Evolutionary conservation across 2,888 invertebrate species (phyloP).

Genomic region (Seira sanloemensis): DNA sequence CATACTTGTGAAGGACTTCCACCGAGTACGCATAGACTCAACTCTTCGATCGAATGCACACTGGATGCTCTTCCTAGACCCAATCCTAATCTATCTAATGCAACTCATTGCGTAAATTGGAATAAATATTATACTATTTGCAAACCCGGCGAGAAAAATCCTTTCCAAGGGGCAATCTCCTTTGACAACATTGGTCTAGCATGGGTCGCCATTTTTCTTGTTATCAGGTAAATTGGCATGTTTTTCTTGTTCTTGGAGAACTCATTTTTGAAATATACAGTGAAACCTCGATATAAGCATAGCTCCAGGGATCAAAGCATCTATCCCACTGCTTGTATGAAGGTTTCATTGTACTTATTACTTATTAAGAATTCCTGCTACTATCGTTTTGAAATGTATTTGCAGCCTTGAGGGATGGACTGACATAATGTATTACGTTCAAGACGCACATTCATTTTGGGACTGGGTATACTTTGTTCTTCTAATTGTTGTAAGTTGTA

Average conservation of each 20-base stretch:
- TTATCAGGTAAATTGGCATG: too few species aligned
- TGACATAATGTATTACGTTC: constrained; percentile 99
- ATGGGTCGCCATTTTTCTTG: constrained; percentile 98
- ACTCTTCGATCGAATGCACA: constrained; percentile 79
- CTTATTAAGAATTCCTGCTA: too few species aligned
- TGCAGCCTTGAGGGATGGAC: constrained; percentile 99
- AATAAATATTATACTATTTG: constrained; percentile 98
- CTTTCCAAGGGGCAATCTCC: constrained; percentile 98
- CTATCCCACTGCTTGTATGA: too few species aligned
- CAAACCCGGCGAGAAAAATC: constrained; percentile 93
- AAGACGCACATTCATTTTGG: constrained; percentile 99
- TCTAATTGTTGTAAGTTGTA: constrained; percentile 95
- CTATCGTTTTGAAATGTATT: too few species aligned
- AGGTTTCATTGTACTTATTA: too few species aligned
- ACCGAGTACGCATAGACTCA: constrained; percentile 83
- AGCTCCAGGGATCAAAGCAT: too few species aligned
- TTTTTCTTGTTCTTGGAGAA: too few species aligned
- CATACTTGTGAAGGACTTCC: constrained; percentile 91
- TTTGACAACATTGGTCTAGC: constrained; percentile 99
- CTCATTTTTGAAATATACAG: too few species aligned
- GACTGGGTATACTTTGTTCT: constrained; percentile 99
- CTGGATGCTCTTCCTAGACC: constrained; percentile 80
- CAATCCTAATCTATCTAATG: constrained; percentile 69
- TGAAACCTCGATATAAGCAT: too few species aligned
- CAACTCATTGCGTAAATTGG: constrained; percentile 95